Evolutionary conservation across 2,113 vertebrate genomes (phyloP), one percentile per base, ranked within the genome.

Genomic region (Tapirus terrestris): DNA sequence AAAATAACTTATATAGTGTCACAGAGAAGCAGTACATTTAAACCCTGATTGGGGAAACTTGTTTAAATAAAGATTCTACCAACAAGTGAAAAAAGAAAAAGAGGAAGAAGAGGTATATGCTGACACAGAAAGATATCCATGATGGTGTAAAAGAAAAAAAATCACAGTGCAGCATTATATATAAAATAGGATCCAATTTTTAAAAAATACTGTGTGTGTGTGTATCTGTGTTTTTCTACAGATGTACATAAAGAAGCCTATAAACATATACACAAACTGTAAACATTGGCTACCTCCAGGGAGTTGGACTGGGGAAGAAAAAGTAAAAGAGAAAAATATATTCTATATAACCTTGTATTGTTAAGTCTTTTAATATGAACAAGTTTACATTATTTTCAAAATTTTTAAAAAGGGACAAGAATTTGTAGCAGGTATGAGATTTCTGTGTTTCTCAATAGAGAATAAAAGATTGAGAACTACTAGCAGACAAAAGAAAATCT

Each of bases 51-150:
- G 61, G 53, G 31, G 60, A 79, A 93, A 82, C 63, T 76, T 95
- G 25, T 81, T 89, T 72, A 87, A 89, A 53, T 60, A 89, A 73
- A 97, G 31, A 36, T 82, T 82, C 87, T 73, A n/a, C 77, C 79
- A 91, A 13, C 36, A 83, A 90, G 51, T 79, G 45, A 13, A n/a
- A 39, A 29, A 25, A 6, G 56, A 11, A 58, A 60, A 51, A 51
- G 21, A 53, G 45, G 9, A 83, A 75, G 43, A 27, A 23, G 27
- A 61, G 63, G 31, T 16, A 16, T 43, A 23, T 58, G 77, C 39
- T 18, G 16, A 25, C 82, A n/a, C 13, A 58, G 48, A 16, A 73
- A 63, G 14, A 14, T 3, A 87, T 8, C 29, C 11, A 12, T 16
- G 70, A 63, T 29, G 27, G 31, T 48, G 10, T n/a, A 23, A 92